These are phyloP conservation scores for Scolopax rusticola DNA, from an alignment of 2,797 vertebrate species.

Conservation along the genomic window DNA sequence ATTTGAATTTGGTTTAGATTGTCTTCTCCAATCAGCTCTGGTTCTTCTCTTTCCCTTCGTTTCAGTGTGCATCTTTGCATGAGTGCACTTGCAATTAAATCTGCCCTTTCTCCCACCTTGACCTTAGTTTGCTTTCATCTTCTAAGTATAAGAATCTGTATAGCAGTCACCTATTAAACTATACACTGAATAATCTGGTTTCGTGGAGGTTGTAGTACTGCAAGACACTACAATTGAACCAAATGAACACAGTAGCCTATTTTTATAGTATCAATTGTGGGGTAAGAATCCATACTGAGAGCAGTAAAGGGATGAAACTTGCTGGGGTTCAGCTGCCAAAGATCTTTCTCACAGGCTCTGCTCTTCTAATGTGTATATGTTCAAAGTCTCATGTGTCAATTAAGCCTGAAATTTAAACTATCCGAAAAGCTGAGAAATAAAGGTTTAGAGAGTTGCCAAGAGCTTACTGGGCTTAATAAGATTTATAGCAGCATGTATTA, in stretches of 20 bases:
- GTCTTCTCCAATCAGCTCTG: background rate
- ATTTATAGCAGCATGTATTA: background rate
- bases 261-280: background rate
- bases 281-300: background rate
- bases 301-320: background rate
- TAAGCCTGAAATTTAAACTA: background rate
- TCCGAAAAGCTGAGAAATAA: background rate
- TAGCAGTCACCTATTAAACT: background rate
- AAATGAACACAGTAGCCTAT: background rate
- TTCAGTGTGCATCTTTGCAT: background rate
- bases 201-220: background rate
- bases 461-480: background rate
- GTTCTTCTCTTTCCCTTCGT: background rate
- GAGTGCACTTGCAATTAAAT: background rate
- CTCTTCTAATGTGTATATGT: background rate
- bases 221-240: background rate
- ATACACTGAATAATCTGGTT: background rate
- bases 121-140: background rate
- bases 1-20: background rate
- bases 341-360: background rate
- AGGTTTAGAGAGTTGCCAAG: background rate
- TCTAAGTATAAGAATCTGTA: background rate
- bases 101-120: background rate
- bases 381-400: background rate
- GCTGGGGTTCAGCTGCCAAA: background rate